These are phyloP conservation scores for Priocnemis perturbator DNA, from an alignment of 2,888 invertebrate genomes.

Conservation along the genomic window DNA sequence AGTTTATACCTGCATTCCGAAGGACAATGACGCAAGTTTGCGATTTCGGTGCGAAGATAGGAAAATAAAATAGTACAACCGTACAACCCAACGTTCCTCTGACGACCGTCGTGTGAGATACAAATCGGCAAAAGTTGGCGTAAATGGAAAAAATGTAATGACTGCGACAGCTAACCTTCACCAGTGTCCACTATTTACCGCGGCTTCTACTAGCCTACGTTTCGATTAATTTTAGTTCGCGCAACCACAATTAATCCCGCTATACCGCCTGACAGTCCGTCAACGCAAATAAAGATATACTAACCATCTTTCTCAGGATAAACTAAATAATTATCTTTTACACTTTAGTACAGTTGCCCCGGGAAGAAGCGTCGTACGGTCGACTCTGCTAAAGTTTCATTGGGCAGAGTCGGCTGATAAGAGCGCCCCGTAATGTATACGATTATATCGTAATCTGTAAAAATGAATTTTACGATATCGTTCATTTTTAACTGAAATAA, in stretches of 20 bases:
- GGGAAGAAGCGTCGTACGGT: slow-evolving; percentile 16
- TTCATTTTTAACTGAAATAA: no score
- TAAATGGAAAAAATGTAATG: no score
- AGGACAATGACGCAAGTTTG: no score
- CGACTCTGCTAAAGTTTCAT: slow-evolving; percentile 10
- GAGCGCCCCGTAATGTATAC: neutral
- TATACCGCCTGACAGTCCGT: slow-evolving; percentile 27
- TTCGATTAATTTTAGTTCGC: no score
- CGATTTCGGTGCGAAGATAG: no score
- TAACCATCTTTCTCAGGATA: slow-evolving; percentile 47
- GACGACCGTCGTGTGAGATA: no score
- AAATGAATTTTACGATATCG: neutral
- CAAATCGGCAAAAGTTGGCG: no score
- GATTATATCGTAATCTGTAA: neutral
- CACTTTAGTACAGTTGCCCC: slow-evolving; percentile 23
- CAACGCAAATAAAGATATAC: slow-evolving; percentile 12
- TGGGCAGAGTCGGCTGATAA: neutral
- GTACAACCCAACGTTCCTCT: no score
- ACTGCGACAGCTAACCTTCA: slow-evolving; percentile 38
- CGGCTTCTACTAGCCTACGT: neutral
- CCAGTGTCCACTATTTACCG: slow-evolving; percentile 21
- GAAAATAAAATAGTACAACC: no score
- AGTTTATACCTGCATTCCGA: no score
- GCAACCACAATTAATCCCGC: no score
- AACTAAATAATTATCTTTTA: slow-evolving; percentile 20